phyloP scores from a whole-genome alignment of 2,797 vertebrate genomes.

The Streptopelia turtur region DNA sequence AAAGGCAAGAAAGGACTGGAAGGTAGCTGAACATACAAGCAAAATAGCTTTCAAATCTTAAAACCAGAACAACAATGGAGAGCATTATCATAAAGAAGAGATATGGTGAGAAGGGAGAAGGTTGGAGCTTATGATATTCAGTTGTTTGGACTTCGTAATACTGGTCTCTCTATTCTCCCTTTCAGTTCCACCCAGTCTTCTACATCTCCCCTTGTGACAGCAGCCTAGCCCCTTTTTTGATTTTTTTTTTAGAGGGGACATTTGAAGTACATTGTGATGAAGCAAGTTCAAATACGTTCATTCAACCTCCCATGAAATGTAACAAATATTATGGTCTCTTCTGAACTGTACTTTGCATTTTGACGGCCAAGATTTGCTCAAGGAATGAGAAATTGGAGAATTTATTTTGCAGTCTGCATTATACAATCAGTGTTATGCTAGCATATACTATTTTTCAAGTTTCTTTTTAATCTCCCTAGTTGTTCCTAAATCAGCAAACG shows the following conservation, averaged over 20 bases:
- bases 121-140: background rate
- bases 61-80: background rate
- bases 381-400: background rate
- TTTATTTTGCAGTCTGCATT: constrained; percentile 20
- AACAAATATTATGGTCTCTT: background rate
- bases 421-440: background rate
- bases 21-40: background rate
- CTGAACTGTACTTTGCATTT: background rate
- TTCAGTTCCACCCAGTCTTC: background rate
- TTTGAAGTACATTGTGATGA: background rate
- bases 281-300: background rate
- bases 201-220: background rate
- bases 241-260: background rate
- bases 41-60: background rate
- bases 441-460: constrained; percentile 1
- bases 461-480: background rate
- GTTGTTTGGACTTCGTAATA: background rate
- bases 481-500: constrained; percentile 25
- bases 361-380: background rate
- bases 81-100: background rate
- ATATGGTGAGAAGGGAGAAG: background rate
- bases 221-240: background rate
- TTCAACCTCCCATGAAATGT: background rate
- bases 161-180: background rate
- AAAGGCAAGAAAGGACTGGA: background rate